Evolutionary conservation across 2,797 vertebrate species (phyloP), one percentile per base, ranked within the genome.

Genomic region (Pogoniulus pusillus): DNA sequence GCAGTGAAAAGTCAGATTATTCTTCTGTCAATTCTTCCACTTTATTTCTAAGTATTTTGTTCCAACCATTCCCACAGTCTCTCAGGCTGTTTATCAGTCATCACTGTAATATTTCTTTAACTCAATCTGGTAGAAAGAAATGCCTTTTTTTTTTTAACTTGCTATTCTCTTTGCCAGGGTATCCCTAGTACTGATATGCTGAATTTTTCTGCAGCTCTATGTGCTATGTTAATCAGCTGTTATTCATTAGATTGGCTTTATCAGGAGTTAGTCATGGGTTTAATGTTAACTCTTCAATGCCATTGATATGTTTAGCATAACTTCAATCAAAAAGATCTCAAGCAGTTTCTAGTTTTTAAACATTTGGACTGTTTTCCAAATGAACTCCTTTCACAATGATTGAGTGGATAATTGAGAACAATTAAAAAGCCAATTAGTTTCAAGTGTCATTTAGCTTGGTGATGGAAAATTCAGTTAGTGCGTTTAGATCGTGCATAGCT

Each of bases 161-260:
- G 1, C 43, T 90, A 0, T 74, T 85, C 30, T 76, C 32, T 39
- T 70, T 91, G 10, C 43, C 39, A 64, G 24, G 12, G 22, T 82
- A 49, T 79, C n/a, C 49, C 59, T 70, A 54, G 63, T 7, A 6
- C 8, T 59, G 43, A 58, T 45, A 58, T 0, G 0, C 62, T 86
- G 10, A 43, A 3, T 92, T 92, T 91, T 90, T 72, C 78, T 86
- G 55, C 75, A 72, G n/a, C 51, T 49, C 2, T 63, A 9, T 90
- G 54, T 70, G 60, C 60, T 92, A 30, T 26, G 60, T 82, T 85
- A 81, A 83, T 45, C 43, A 76, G 51, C 45, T 93, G 51, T 70
- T 91, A 82, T 93, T 95, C 37, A 85, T 90, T 73, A 89, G 39
- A 53, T 89, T 71, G 57, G 63, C 81, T 92, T 91, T 93, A 75